Base-by-base conservation (phyloP, 2,888 invertebrate genomes). In the Scaptomyza polygonia region DNA sequence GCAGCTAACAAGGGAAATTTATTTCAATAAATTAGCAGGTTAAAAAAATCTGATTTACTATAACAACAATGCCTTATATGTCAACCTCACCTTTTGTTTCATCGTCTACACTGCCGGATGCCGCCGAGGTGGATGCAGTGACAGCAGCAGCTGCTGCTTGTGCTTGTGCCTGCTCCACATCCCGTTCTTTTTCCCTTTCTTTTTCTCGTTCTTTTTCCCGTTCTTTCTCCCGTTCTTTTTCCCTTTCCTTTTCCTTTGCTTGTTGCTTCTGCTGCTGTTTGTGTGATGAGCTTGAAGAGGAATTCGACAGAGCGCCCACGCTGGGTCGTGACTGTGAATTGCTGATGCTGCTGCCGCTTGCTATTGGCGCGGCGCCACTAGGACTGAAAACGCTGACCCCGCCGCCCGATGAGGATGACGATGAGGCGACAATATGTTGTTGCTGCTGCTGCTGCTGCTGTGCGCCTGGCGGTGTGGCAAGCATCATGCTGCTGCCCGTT, bases 81-180 rank as follows among this genome's bases (percentile, higher is more conserved):
- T 21, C 3, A 2, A 3, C 2, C 39, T 93, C 93, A 75, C 94
- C 94, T 88, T 93, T 94, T 67, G 93, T 93, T 69, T 94, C 94
- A 45, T 94, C 94, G 54, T 93, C 94, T 53, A 93, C 84, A 34
- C 69, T 72, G 40, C 64, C 47, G 16, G 47, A 12, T 32, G 32
- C 84, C 5, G 73, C 54, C 6, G 82, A 77, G 45, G 85, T 72
- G 16, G 74, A 79, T 39, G 69, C 55, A 14, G 73, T 62, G 5
- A 57, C 54, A 18, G 63, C 72, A 29, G 61, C 61, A 9, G 71
- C 48, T 30, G 71, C 48, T 30, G 59, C 65, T 27, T 52, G 64
- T 51, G 57, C 74, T 57, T 61, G 83, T 30, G 52, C 61, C 39
- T 58, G 45, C 6, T 45, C 67, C 42, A 59, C 27, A 5, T 63